Evolutionary conservation across 2,888 invertebrate genomes (phyloP).

Genomic region (Cephus rjabovi): DNA sequence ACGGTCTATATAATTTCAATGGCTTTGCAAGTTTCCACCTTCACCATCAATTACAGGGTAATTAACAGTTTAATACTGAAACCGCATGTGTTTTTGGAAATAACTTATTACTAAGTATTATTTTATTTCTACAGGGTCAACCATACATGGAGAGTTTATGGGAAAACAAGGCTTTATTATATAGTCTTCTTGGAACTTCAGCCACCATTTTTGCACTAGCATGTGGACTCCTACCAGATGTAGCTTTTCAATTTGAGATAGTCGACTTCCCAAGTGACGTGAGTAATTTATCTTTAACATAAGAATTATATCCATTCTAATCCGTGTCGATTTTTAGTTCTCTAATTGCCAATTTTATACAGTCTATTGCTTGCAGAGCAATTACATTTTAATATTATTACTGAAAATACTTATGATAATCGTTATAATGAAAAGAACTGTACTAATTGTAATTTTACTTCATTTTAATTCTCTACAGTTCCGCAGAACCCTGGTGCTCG

Average conservation of each 20-base stretch:
- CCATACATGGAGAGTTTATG: slow-evolving; percentile 98
- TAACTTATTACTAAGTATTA: background rate
- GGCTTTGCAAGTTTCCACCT: slow-evolving; percentile 97
- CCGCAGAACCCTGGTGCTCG: slow-evolving; percentile 84
- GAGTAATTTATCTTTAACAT: slow-evolving; percentile 62
- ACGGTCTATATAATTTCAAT: slow-evolving; percentile 98
- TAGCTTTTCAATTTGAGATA: slow-evolving; percentile 93
- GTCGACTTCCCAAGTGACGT: slow-evolving; percentile 94
- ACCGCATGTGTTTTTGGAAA: background rate
- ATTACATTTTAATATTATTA: background rate
- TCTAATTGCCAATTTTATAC: background rate
- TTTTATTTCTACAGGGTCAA: slow-evolving; percentile 79
- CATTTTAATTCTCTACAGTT: slow-evolving; percentile 77
- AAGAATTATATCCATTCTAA: background rate
- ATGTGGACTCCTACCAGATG: slow-evolving; percentile 85
- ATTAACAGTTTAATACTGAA: slow-evolving; percentile 26
- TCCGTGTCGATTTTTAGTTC: background rate
- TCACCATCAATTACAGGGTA: slow-evolving; percentile 99
- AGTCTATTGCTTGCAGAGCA: background rate
- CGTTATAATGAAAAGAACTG: background rate
- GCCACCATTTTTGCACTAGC: slow-evolving; percentile 86
- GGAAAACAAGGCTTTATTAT: slow-evolving; percentile 92
- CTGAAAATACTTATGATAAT: background rate
- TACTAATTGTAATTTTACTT: slow-evolving; percentile 7
- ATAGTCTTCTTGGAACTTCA: slow-evolving; percentile 88